phyloP scores from a whole-genome alignment of 1,140 invertebrate species.

The Nymphalis io region DNA sequence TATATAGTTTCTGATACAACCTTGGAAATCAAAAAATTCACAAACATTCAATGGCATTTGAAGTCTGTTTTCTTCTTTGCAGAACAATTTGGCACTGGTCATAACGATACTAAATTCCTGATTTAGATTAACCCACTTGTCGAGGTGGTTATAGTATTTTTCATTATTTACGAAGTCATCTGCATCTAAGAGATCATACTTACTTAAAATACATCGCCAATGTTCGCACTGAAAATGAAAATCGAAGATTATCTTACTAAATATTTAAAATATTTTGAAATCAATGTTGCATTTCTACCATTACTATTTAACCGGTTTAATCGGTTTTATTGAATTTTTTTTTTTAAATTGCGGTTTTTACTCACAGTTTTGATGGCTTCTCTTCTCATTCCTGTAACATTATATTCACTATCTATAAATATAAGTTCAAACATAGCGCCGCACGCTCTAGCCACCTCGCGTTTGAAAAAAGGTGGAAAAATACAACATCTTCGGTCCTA shows the following conservation, averaged over 20 bases:
- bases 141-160: slow-evolving; percentile 52
- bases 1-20: slow-evolving; percentile 52
- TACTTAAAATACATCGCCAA: slow-evolving; percentile 54
- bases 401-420: slow-evolving; percentile 32
- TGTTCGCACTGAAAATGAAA: slow-evolving; percentile 47
- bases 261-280: not conserved
- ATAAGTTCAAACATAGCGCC: slow-evolving; percentile 41
- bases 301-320: too few species aligned
- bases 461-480: slow-evolving; percentile 63
- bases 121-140: slow-evolving; percentile 54
- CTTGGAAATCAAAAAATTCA: slow-evolving; percentile 47
- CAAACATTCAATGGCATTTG: slow-evolving; percentile 45
- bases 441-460: slow-evolving; percentile 47
- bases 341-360: slow-evolving; percentile 5
- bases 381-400: slow-evolving; percentile 45
- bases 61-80: slow-evolving; percentile 39
- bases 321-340: not conserved
- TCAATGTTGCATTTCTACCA: not conserved
- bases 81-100: slow-evolving; percentile 47
- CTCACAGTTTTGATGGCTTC: slow-evolving; percentile 37
- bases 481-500: slow-evolving; percentile 57
- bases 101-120: slow-evolving; percentile 48
- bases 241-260: not conserved
- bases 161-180: slow-evolving; percentile 42
- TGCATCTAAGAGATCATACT: slow-evolving; percentile 47